These are phyloP conservation scores for Periparus ater DNA, from an alignment of 2,797 vertebrate species.

Conservation along the genomic window DNA sequence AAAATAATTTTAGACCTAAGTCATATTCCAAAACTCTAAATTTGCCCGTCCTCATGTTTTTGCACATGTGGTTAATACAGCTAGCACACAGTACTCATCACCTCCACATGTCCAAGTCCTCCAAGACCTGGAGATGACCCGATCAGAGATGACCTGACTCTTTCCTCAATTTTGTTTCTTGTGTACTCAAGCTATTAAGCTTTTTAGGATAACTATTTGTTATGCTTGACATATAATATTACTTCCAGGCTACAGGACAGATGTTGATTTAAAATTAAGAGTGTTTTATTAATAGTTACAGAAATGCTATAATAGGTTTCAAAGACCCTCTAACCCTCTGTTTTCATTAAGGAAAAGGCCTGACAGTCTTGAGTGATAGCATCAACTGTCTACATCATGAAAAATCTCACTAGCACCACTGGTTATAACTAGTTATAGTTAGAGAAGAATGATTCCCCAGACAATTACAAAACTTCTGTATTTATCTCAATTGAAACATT, in stretches of 20 bases:
- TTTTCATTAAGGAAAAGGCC: neutral
- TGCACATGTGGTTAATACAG: neutral
- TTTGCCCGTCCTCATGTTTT: neutral
- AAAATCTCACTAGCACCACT: neutral
- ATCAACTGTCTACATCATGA: neutral
- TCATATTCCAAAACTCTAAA: neutral
- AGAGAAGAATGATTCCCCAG: neutral
- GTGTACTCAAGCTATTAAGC: neutral
- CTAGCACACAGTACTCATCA: neutral
- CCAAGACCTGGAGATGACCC: fast-evolving
- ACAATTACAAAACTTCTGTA: neutral
- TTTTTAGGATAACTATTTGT: neutral
- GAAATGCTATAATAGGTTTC: neutral
- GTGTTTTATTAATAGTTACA: neutral
- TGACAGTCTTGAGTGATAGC: neutral
- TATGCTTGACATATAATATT: neutral
- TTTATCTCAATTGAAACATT: neutral
- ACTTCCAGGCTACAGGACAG: neutral
- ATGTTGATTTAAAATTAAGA: neutral
- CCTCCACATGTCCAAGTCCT: fast-evolving
- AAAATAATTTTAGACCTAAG: neutral
- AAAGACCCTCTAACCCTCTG: neutral
- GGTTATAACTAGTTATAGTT: neutral
- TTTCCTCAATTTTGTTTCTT: neutral
- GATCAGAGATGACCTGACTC: neutral